A percentile compares a stretch with the other conserved stretches of the same genome.
These are phyloP conservation scores for Campaea margaritaria DNA, from an alignment of 2,888 invertebrate species.

Conservation along the genomic window DNA sequence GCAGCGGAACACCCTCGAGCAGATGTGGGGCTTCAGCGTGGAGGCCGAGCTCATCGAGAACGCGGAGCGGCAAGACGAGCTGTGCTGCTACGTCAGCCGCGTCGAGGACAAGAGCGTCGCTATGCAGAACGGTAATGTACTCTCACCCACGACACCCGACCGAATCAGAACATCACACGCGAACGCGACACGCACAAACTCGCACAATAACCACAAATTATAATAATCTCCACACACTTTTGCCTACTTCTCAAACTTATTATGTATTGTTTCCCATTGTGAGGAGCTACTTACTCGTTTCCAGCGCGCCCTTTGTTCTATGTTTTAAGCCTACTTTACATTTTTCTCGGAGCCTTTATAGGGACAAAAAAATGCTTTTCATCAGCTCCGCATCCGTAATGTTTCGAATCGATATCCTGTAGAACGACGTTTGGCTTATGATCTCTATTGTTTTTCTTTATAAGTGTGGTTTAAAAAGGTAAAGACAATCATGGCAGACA, in stretches of 20 bases:
- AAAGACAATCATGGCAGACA: slow-evolving; percentile 61
- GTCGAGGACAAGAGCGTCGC: slow-evolving; percentile 98
- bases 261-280: slow-evolving; percentile 35
- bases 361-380: slow-evolving; percentile 34
- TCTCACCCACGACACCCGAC: slow-evolving; percentile 18
- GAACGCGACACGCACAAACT: slow-evolving; percentile 10
- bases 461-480: slow-evolving; percentile 48
- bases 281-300: slow-evolving; percentile 33
- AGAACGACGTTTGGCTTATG: slow-evolving; percentile 39
- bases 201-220: slow-evolving; percentile 27
- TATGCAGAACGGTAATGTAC: slow-evolving; percentile 94
- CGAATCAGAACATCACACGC: neutral
- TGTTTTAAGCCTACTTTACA: slow-evolving; percentile 39
- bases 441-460: slow-evolving; percentile 45
- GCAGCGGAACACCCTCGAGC: slow-evolving; percentile 94
- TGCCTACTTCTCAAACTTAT: slow-evolving; percentile 27
- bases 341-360: slow-evolving; percentile 28
- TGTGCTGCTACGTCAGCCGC: slow-evolving; percentile 98
- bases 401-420: slow-evolving; percentile 38
- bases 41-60: slow-evolving; percentile 99
- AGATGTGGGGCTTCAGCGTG: slow-evolving; percentile 99
- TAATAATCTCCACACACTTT: slow-evolving; percentile 27
- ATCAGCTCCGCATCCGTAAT: slow-evolving; percentile 32
- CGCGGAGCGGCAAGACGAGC: slow-evolving; percentile 97
- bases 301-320: slow-evolving; percentile 38